A percentile compares a stretch with the other conserved stretches of the same genome.
Evolutionary conservation across 2,113 vertebrate species (phyloP).

Genomic region (Pomatostomus ruficeps): DNA sequence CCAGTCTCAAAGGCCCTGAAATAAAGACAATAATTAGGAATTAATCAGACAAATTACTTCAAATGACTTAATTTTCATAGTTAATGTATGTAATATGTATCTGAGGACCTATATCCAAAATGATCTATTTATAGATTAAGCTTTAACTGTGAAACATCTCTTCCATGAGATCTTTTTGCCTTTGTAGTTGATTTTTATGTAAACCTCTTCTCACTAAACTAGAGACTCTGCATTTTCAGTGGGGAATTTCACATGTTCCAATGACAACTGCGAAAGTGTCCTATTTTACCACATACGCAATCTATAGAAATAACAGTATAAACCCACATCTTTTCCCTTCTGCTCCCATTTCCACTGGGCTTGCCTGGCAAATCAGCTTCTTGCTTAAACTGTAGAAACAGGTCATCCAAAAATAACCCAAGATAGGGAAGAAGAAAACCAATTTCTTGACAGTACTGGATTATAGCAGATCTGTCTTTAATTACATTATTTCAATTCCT

Average conservation of each 20-base stretch:
- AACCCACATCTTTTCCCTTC: not conserved
- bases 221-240: not conserved
- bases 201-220: not conserved
- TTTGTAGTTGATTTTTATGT: not conserved
- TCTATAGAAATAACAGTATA: not conserved
- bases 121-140: not conserved
- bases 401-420: not conserved
- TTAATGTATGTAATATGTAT: not conserved
- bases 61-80: not conserved
- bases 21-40: not conserved
- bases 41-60: not conserved
- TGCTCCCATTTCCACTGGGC: not conserved
- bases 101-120: not conserved
- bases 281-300: not conserved
- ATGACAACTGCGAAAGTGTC: not conserved
- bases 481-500: not conserved
- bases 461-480: not conserved
- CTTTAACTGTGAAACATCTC: not conserved
- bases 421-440: not conserved
- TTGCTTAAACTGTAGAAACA: not conserved
- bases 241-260: not conserved
- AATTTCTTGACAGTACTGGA: not conserved
- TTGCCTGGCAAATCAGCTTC: not conserved
- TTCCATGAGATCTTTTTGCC: not conserved
- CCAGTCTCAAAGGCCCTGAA: not conserved